Evolutionary conservation across 2,113 vertebrate genomes (phyloP), one percentile per base, ranked within the genome.

Genomic region (Microtus oregoni): DNA sequence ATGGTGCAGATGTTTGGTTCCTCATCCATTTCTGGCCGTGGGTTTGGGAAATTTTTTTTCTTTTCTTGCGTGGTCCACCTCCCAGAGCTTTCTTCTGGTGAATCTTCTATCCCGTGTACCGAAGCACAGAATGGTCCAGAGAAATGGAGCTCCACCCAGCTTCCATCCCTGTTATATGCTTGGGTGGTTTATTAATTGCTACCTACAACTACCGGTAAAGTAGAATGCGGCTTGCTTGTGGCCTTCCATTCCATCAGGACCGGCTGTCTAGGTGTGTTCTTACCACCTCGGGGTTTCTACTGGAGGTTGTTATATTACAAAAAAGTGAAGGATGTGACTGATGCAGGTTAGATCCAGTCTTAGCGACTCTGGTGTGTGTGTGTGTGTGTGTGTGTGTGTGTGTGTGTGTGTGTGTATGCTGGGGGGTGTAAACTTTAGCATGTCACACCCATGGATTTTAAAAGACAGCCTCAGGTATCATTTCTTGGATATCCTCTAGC

Each of bases 271-370:
- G 12, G 20, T n/a, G 24, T 55, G 28, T 15, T 14, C 52, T 61
- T 4, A 20, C 6, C 8, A 47, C 15, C 63, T 76, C 14, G 0
- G 8, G 65, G 14, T 77, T 32, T 9, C 44, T 20, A 4, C 0
- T 28, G 65, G n/a, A 2, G 10, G 8, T 38, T 19, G 26, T 28
- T 30, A 30, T 26, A 5, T 1, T 86, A 77, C 72, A 63, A 30
- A 81, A 50, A 41, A 20, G 24, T 1, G 38, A 0, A 41, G 32
- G 28, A 7, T 32, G 3, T 76, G 75, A 76, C 73, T 63, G 52
- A 47, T 30, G 4, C 0, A n/a, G 17, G 17, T 24, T 41, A 22
- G 9, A 35, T 35, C 50, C 20, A 67, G 35, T 8, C 20, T 77
- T 61, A 12, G 13, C 52, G 15, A 13, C 24, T 79, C 77, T 12